These are phyloP conservation scores for Peromyscus aztecus DNA, from an alignment of 2,797 vertebrate genomes.

Conservation along the genomic window DNA sequence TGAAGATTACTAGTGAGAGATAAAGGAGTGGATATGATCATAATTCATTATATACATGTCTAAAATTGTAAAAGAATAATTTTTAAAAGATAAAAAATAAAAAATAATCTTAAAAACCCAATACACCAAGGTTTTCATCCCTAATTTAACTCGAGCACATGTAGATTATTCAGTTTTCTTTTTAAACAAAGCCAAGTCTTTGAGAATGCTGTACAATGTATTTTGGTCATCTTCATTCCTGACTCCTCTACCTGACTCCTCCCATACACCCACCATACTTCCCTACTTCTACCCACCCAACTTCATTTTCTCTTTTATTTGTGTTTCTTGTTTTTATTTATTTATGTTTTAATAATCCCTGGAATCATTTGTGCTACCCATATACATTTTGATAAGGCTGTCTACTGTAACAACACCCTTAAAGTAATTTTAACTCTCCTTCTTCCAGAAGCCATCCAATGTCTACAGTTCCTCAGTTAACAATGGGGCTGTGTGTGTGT, in stretches of 20 bases:
- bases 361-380: background rate
- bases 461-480: background rate
- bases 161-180: background rate
- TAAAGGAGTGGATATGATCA: background rate
- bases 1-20: background rate
- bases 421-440: background rate
- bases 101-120: conserved; percentile 12
- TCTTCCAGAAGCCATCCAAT: background rate
- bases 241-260: background rate
- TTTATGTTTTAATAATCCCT: background rate
- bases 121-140: background rate
- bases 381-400: background rate
- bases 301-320: background rate
- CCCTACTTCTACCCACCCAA: background rate
- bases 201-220: background rate
- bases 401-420: background rate
- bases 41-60: background rate
- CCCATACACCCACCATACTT: background rate
- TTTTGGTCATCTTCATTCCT: background rate
- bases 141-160: background rate
- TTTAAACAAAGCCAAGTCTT: background rate
- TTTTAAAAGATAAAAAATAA: background rate
- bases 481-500: background rate
- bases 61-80: background rate
- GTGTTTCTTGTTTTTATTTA: background rate